Evolutionary conservation across 1,140 invertebrate species (phyloP).

Genomic region (Drosophila insularis): DNA sequence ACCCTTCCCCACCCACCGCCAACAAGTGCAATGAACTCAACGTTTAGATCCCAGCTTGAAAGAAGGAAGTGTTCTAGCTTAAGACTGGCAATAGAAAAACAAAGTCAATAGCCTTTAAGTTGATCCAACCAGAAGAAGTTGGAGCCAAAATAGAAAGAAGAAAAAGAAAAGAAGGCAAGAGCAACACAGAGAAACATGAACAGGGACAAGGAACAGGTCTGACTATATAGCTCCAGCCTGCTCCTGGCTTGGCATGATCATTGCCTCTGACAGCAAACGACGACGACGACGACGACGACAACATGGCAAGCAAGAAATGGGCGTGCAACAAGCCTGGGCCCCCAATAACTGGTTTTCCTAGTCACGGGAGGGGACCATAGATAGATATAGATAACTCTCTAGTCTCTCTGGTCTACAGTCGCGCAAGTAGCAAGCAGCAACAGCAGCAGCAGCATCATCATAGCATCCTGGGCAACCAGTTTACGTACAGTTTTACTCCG

Average conservation of each 20-base stretch:
- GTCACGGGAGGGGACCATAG: conserved; percentile 40
- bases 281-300: conserved; percentile 25
- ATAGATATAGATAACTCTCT: conserved; percentile 65
- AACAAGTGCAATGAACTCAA: conserved; percentile 55
- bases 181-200: conserved; percentile 27
- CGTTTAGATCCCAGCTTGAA: conserved; percentile 35
- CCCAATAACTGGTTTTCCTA: conserved; percentile 76
- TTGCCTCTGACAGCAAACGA: conserved; percentile 36
- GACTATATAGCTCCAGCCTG: background rate
- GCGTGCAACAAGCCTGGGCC: conserved; percentile 72
- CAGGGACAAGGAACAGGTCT: conserved; percentile 59
- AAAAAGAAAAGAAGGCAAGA: too few relatives aligned
- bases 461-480: conserved; percentile 59
- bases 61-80: conserved; percentile 63
- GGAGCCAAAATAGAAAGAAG: conserved; percentile 2
- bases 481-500: conserved; percentile 76
- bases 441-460: conserved; percentile 40
- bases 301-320: conserved; percentile 45
- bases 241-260: conserved; percentile 55
- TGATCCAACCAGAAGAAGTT: conserved; percentile 34
- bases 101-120: conserved; percentile 72
- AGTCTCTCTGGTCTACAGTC: conserved; percentile 49
- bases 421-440: too few relatives aligned
- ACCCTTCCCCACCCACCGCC: too few relatives aligned
- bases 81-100: conserved; percentile 76